Conservation (phyloP, 2,113 vertebrate species). For the Nothoprocta perdicaria region DNA sequence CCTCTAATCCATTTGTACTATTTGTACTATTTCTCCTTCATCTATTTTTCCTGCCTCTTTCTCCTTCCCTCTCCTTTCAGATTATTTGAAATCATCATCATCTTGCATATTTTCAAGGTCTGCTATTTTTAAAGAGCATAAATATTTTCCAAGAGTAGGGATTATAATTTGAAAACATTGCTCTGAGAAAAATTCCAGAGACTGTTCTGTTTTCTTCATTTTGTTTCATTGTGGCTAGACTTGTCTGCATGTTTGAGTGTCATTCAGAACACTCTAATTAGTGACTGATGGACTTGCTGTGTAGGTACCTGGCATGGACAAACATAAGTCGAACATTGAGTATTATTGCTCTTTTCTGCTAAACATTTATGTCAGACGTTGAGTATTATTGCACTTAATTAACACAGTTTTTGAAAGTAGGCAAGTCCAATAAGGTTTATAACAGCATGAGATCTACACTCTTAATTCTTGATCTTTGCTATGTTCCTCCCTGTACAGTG, state of each 20-base stretch:
- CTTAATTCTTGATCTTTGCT: neutral
- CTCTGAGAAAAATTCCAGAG: neutral
- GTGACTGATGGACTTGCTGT: neutral
- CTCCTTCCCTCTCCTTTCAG: neutral
- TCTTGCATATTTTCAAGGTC: neutral
- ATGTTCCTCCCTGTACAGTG: neutral
- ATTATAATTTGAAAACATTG: neutral
- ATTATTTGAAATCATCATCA: neutral
- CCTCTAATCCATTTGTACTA: neutral
- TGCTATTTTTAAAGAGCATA: neutral
- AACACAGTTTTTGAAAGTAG: neutral
- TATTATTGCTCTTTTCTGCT: neutral
- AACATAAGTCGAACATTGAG: neutral
- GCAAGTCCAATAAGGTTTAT: neutral
- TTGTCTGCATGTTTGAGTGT: neutral
- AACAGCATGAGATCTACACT: neutral
- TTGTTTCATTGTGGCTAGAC: neutral
- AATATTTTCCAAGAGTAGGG: rapidly evolving
- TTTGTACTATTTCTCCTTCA: neutral
- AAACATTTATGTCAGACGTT: neutral
- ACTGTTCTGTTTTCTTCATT: neutral
- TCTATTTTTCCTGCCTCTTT: neutral
- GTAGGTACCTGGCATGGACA: neutral
- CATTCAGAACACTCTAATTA: neutral
- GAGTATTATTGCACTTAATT: neutral